A percentile compares a stretch with the other conserved stretches of the same genome.
Evolutionary conservation across 53 echinoderm and acorn worm genomes (phyloP).

Genomic region (Temnopleurus reevesii): DNA sequence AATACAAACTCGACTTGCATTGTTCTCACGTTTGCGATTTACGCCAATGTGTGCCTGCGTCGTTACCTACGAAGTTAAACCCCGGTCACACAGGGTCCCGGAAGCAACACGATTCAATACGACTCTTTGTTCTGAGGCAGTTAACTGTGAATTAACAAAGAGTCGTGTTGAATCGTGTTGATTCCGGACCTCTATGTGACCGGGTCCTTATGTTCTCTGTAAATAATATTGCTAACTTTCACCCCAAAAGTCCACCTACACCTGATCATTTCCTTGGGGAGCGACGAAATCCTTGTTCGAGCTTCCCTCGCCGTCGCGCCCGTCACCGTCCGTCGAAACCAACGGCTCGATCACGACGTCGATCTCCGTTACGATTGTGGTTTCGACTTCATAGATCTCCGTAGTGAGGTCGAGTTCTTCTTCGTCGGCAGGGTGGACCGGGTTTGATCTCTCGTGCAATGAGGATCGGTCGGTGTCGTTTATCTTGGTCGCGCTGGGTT

Average conservation of each 20-base stretch:
- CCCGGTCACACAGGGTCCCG: too few relatives aligned
- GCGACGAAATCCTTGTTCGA: not conserved
- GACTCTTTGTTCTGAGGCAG: too few relatives aligned
- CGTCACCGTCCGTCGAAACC: slow-evolving; percentile 26
- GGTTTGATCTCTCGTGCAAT: not conserved
- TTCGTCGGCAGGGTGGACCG: not conserved
- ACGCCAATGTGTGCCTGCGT: too few relatives aligned
- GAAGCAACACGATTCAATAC: too few relatives aligned
- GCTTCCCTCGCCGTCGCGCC: slow-evolving; percentile 23
- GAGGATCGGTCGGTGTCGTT: not conserved
- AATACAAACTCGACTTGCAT: too few relatives aligned
- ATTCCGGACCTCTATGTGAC: too few relatives aligned
- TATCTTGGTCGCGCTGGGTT: not conserved
- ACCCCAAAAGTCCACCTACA: not conserved
- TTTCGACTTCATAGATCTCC: slow-evolving; percentile 3
- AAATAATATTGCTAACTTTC: not conserved
- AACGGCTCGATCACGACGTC: not conserved
- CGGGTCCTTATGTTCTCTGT: too few relatives aligned
- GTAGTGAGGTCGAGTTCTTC: not conserved
- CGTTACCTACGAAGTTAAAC: too few relatives aligned
- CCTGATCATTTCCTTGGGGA: not conserved
- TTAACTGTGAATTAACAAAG: too few relatives aligned
- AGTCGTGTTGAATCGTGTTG: too few relatives aligned
- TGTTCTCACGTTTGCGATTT: too few relatives aligned
- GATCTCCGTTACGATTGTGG: slow-evolving; percentile 27